phyloP scores from a whole-genome alignment of 2,113 vertebrate genomes.

The Grammomys surdaster region DNA sequence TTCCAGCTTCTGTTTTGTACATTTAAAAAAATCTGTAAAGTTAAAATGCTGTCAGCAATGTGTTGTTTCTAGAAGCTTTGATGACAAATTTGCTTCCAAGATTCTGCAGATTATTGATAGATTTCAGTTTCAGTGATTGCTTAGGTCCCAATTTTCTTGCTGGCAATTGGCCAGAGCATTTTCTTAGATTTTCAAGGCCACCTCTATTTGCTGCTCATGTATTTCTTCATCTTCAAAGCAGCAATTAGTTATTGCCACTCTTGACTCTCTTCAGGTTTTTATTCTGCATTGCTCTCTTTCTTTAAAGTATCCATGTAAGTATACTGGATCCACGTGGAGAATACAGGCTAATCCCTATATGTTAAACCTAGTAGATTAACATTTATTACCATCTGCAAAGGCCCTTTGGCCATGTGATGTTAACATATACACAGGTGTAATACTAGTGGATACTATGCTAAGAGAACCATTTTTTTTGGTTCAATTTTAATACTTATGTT shows the following conservation, averaged over 20 bases:
- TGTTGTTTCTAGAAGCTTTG: not conserved
- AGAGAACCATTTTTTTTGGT: conserved; percentile 14
- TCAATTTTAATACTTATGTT: conserved; percentile 35
- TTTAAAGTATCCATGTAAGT: not conserved
- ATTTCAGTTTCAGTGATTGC: conserved; percentile 26
- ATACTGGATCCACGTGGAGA: not conserved
- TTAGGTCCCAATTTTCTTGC: conserved; percentile 8
- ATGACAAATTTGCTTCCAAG: conserved; percentile 26
- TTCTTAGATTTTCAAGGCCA: not conserved
- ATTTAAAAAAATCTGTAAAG: not conserved
- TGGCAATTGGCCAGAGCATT: not conserved
- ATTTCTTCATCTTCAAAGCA: not conserved
- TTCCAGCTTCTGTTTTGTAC: no score
- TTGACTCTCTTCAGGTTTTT: not conserved
- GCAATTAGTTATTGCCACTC: not conserved
- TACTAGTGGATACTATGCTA: not conserved
- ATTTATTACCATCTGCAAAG: conserved; percentile 47
- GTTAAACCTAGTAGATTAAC: not conserved
- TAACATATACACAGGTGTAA: not conserved
- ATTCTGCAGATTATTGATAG: not conserved
- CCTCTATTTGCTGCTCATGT: not conserved
- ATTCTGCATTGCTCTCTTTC: not conserved
- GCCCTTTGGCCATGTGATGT: not conserved
- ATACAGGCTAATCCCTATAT: not conserved
- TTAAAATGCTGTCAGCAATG: not conserved